These are phyloP conservation scores for Ptychodera flava DNA, from an alignment of 35 echinoderm and acorn worm species.

Conservation along the genomic window DNA sequence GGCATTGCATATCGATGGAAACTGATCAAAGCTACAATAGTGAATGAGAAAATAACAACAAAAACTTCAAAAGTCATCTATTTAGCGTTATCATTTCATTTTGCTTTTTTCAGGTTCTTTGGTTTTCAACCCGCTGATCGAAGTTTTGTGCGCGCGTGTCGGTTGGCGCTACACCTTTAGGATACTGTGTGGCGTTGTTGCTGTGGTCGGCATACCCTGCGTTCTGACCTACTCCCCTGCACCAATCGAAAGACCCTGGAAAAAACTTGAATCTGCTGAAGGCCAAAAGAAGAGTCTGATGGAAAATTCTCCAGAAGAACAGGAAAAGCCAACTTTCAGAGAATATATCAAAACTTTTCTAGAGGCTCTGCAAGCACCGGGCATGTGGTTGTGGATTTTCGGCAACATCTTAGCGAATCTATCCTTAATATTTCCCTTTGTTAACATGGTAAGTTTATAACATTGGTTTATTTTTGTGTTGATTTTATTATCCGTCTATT, in stretches of 20 bases:
- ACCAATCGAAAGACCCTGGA: no score
- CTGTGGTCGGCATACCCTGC: slow-evolving; percentile 49
- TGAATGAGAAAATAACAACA: no score
- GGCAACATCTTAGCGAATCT: slow-evolving; percentile 82
- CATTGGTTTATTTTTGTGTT: no score
- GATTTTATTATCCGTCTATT: no score
- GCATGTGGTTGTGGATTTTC: slow-evolving; percentile 68
- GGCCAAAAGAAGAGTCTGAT: background rate
- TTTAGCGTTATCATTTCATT: no score
- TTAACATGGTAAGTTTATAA: slow-evolving; percentile 85
- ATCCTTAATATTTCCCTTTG: slow-evolving; percentile 92
- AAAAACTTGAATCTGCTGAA: background rate
- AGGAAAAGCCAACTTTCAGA: slow-evolving; percentile 61
- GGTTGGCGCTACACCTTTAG: slow-evolving; percentile 74
- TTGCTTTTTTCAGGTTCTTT: slow-evolving; percentile 62
- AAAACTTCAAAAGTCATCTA: no score
- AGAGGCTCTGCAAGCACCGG: slow-evolving; percentile 61
- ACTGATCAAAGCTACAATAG: no score
- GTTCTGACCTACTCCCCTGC: slow-evolving; percentile 45
- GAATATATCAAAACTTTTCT: slow-evolving; percentile 79
- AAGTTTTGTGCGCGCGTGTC: slow-evolving; percentile 56
- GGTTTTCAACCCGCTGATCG: slow-evolving; percentile 61
- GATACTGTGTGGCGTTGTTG: slow-evolving; percentile 42
- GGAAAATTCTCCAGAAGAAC: slow-evolving; percentile 35
- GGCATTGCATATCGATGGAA: no score